A percentile compares a stretch with the other conserved stretches of the same genome.
These are phyloP conservation scores for Trichoplax adhaerens DNA, from an alignment of 37 sponge, comb jelly and placozoan species.

Conservation along the genomic window DNA sequence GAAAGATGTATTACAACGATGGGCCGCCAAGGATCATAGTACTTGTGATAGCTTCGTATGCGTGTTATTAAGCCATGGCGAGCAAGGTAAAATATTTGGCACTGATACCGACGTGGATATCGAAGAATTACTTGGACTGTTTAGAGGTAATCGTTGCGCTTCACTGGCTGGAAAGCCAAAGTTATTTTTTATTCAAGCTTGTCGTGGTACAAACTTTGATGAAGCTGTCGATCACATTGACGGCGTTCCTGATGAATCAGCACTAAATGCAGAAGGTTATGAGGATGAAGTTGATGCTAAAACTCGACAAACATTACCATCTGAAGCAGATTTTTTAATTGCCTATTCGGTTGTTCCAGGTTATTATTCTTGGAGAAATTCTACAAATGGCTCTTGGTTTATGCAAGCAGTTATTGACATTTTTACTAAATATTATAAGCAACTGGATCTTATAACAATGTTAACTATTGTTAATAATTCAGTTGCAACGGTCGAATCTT, in stretches of 20 bases:
- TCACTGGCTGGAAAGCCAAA: conserved; percentile 71
- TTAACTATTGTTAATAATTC: conserved; percentile 45
- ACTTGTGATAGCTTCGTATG: conserved; percentile 39
- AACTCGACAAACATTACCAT: conserved; percentile 23
- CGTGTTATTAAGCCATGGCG: conserved; percentile 55
- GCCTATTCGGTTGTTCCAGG: conserved; percentile 74
- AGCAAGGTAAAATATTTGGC: conserved; percentile 45
- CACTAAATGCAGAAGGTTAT: background rate
- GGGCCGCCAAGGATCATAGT: conserved; percentile 22
- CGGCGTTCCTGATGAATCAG: background rate
- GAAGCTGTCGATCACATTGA: conserved; percentile 43
- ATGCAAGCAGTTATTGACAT: conserved; percentile 52
- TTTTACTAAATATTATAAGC: conserved; percentile 18
- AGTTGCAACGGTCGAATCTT: conserved; percentile 32
- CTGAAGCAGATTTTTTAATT: conserved; percentile 58
- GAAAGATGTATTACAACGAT: background rate
- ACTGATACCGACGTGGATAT: conserved; percentile 59
- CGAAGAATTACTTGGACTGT: conserved; percentile 19
- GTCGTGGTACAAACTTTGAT: conserved; percentile 53
- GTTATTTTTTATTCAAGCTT: conserved; percentile 70
- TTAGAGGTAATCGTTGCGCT: conserved; percentile 55
- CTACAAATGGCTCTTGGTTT: conserved; percentile 24
- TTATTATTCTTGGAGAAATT: conserved; percentile 81
- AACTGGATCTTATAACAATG: conserved; percentile 44
- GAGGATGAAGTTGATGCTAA: conserved; percentile 32